These are phyloP conservation scores for Scolanthus callimorphus DNA, from an alignment of 92 coral and sea anemone genomes.

Conservation along the genomic window DNA sequence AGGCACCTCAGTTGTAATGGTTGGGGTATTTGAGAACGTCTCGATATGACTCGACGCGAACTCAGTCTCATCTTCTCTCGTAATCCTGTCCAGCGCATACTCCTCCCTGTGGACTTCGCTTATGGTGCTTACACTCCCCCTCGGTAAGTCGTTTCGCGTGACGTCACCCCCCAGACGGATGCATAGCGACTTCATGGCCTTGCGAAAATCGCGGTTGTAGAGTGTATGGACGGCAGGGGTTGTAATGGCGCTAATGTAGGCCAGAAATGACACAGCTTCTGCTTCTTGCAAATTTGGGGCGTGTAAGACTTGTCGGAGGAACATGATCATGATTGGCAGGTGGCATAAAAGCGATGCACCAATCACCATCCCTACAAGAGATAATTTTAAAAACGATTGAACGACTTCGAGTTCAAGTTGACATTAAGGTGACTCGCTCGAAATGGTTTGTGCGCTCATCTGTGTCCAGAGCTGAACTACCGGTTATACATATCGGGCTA, in stretches of 20 bases:
- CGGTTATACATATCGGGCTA: too few relatives aligned
- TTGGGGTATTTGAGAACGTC: too few relatives aligned
- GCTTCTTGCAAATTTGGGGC: conserved; percentile 11
- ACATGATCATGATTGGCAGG: conserved; percentile 52
- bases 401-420: too few relatives aligned
- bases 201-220: conserved; percentile 40
- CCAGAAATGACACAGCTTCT: conserved; percentile 25
- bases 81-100: background rate
- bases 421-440: too few relatives aligned
- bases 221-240: conserved; percentile 50
- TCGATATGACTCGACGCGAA: background rate
- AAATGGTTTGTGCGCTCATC: too few relatives aligned
- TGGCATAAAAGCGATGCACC: conserved; percentile 53
- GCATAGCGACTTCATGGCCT: conserved; percentile 21
- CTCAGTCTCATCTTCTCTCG: background rate
- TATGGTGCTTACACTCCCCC: background rate
- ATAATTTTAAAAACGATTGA: too few relatives aligned
- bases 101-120: too few relatives aligned
- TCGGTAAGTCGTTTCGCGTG: background rate
- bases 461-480: too few relatives aligned
- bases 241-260: conserved; percentile 41
- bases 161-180: background rate
- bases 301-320: conserved; percentile 19
- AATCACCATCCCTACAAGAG: conserved; percentile 49
- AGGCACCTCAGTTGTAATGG: too few relatives aligned